Conservation (phyloP, 92 coral and sea anemone species). For the Micromussa lordhowensis region DNA sequence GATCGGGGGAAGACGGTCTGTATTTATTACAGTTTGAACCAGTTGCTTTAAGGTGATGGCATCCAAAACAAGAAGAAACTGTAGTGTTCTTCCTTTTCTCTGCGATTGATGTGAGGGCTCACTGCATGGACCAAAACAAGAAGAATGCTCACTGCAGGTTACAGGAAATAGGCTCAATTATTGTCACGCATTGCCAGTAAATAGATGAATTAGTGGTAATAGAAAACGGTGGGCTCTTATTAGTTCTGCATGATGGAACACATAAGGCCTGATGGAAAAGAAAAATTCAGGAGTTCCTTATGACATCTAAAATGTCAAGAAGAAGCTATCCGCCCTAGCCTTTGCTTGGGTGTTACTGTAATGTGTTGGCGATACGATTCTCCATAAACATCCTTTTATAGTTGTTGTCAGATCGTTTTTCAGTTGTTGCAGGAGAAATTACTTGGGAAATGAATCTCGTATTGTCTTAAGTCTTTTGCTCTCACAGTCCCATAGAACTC, state of each 20-base stretch:
- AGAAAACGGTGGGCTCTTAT: background rate
- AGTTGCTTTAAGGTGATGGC: background rate
- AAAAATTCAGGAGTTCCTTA: background rate
- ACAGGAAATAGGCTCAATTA: background rate
- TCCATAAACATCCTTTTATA: constrained; percentile 14
- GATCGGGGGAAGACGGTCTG: background rate
- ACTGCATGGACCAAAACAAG: background rate
- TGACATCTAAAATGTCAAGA: constrained; percentile 8
- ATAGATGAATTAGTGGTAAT: background rate
- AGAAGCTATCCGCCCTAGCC: background rate
- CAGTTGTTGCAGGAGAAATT: background rate
- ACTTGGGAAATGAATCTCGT: background rate
- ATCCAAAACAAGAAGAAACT: background rate
- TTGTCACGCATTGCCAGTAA: background rate
- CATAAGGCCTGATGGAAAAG: background rate
- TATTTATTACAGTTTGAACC: background rate
- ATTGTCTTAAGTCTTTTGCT: background rate
- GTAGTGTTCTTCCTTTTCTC: background rate
- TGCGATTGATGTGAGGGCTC: background rate
- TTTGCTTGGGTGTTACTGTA: background rate
- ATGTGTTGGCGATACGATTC: background rate
- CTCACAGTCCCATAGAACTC: no score
- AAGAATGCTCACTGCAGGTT: background rate
- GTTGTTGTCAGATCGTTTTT: background rate
- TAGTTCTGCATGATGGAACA: background rate